A percentile compares a stretch with the other conserved stretches of the same genome.
These are phyloP conservation scores for Allophyes oxyacanthae DNA, from an alignment of 2,888 invertebrate genomes.

Conservation along the genomic window DNA sequence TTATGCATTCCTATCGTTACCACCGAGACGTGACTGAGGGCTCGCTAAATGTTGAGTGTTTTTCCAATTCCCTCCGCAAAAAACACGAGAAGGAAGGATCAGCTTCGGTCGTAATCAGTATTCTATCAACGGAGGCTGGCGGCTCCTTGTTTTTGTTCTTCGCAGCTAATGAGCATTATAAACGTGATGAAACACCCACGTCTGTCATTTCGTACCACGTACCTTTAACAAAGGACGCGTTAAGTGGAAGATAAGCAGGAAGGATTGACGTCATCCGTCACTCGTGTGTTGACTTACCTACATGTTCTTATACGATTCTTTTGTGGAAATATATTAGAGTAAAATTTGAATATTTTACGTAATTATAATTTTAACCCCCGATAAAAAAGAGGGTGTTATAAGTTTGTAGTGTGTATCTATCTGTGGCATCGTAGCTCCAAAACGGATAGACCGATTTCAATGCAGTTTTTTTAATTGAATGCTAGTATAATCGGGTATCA, in stretches of 20 bases:
- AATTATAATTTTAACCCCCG: too few species aligned
- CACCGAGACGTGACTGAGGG: constrained; percentile 33
- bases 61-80: constrained; percentile 1
- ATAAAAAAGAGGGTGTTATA: too few species aligned
- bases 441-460: too few species aligned
- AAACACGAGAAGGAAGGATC: constrained; percentile 10
- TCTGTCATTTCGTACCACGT: constrained; percentile 24
- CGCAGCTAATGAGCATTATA: constrained; percentile 44
- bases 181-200: constrained; percentile 31
- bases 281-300: neutral
- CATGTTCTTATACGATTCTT: neutral
- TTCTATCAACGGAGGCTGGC: constrained; percentile 33
- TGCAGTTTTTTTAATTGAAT: too few species aligned
- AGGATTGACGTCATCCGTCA: neutral
- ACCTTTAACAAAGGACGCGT: constrained; percentile 18
- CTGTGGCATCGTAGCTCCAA: too few species aligned
- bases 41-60: constrained; percentile 14
- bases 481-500: too few species aligned
- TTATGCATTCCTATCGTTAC: constrained; percentile 42
- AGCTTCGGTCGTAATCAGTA: constrained; percentile 37
- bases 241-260: constrained; percentile 20
- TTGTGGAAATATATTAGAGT: too few species aligned
- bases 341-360: too few species aligned
- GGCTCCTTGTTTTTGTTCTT: constrained; percentile 42
- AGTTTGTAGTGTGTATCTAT: too few species aligned